Evolutionary conservation across 2,113 vertebrate species (phyloP).

Genomic region (Centropus unirufus): DNA sequence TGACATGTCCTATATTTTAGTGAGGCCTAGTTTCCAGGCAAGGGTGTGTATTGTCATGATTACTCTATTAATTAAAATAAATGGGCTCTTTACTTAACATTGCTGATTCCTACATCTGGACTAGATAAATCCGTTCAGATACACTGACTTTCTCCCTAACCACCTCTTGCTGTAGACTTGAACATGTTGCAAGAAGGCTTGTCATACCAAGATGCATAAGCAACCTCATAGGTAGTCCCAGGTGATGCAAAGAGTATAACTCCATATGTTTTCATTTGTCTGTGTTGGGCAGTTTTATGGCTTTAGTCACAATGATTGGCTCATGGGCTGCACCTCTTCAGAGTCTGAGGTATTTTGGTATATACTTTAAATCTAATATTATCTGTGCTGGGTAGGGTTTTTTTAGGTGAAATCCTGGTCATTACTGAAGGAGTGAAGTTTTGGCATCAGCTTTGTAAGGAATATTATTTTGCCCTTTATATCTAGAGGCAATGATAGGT

Average conservation of each 20-base stretch:
- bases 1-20: background rate
- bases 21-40: background rate
- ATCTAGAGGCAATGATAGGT: background rate
- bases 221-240: background rate
- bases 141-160: background rate
- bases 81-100: background rate
- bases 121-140: background rate
- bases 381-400: background rate
- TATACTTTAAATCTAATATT: background rate
- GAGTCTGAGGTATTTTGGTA: background rate
- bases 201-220: background rate
- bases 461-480: background rate
- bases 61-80: background rate
- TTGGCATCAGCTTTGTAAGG: background rate
- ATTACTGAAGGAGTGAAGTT: background rate
- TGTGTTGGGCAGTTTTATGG: background rate
- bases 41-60: background rate
- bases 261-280: background rate
- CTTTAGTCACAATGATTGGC: background rate
- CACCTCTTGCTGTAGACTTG: background rate
- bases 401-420: background rate
- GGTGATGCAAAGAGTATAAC: background rate
- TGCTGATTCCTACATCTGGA: background rate
- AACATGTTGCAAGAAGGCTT: background rate
- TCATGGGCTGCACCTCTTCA: background rate